Conservation (phyloP, 2,888 invertebrate genomes). For the Cylindroiulus punctatus region DNA sequence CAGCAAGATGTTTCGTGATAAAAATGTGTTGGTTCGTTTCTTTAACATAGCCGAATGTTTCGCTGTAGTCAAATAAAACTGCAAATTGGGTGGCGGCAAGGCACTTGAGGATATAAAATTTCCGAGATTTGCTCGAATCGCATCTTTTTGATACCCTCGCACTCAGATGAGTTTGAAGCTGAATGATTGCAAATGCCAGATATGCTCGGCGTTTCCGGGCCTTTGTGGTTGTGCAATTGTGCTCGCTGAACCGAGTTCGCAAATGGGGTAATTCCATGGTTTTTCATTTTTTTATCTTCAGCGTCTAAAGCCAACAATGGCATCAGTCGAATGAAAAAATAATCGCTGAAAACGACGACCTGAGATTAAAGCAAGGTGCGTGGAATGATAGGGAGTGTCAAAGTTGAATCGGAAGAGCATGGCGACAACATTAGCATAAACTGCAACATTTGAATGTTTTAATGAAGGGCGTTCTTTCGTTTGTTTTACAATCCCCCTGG, state of each 20-base stretch:
- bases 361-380: background rate
- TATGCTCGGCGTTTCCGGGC: background rate
- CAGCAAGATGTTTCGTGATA: too few species aligned
- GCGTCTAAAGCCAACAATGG: background rate
- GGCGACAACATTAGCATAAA: background rate
- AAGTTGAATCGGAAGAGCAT: background rate
- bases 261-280: conserved; percentile 8
- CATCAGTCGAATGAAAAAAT: background rate
- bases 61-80: too few species aligned
- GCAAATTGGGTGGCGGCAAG: too few species aligned
- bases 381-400: conserved; percentile 1
- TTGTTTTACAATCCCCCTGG: background rate
- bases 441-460: background rate
- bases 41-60: too few species aligned
- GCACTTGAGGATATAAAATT: too few species aligned
- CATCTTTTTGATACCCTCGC: too few species aligned
- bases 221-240: background rate
- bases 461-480: background rate
- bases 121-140: too few species aligned
- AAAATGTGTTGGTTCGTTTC: too few species aligned
- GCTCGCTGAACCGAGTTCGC: background rate
- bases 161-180: too few species aligned
- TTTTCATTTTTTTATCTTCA: background rate
- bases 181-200: too few species aligned
- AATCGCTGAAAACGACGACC: background rate